Evolutionary conservation across 1,140 invertebrate genomes (phyloP), one percentile per base, ranked within the genome.

Genomic region (Pollicipes pollicipes): DNA sequence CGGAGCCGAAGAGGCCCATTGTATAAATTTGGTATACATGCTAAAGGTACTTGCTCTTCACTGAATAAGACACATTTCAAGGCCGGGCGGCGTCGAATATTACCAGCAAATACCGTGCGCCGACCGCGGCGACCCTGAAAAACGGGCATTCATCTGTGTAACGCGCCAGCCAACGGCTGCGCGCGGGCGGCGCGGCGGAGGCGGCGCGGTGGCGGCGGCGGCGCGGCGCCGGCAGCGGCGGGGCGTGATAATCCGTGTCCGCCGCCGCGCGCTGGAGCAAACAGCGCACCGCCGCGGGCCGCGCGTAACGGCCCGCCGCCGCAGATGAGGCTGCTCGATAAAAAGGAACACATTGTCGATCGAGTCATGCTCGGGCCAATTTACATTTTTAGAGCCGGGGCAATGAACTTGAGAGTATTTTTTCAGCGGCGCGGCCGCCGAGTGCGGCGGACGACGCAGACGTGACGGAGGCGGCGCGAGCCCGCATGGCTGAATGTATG

Each of bases 1-100:
- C 17, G 45, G 13, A 2, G 2, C 13, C 45, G 24, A 58, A 58
- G 45, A 21, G 45, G 21, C 45, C 45, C 45, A 58, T 58, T 58
- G 45, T 58, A 58, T 58, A 58, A 58, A 58, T 58, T 58, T 58
- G 45, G 45, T 58, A 58, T 58, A 58, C 45, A 58, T 58, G 45
- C 45, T 58, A 58, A 58, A 58, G 45, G 45, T 58, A 58, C 45
- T 58, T 58, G 45, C 45, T 58, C 45, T 58, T 58, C 45, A 58
- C 45, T 58, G 45, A 58, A 58, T 58, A 58, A 58, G 45, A 58
- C 45, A 58, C 45, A 58, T 58, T 58, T 58, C 45, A 58, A 58
- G 45, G 45, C 24, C 45, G 24, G 24, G 13, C 45, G 45, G 45
- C 45, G 45, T 58, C 45, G 45, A 58, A 58, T 58, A 58, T 58